A percentile compares a stretch with the other conserved stretches of the same genome.
Evolutionary conservation across 2,113 vertebrate species (phyloP).

Genomic region (Bos taurus): DNA sequence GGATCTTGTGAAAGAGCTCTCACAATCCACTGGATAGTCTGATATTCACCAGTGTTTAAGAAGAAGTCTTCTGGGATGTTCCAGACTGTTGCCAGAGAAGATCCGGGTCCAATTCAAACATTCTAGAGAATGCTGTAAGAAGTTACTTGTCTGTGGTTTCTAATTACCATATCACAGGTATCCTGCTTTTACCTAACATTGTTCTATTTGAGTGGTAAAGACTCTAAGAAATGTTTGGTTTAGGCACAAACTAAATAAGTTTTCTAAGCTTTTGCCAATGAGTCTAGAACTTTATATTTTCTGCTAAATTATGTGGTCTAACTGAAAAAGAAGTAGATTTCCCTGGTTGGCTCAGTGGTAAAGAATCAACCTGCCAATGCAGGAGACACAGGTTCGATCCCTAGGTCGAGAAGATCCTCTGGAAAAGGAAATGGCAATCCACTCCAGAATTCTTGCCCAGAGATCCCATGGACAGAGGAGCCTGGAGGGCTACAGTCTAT

Average conservation of each 20-base stretch:
- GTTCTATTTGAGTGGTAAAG: background rate
- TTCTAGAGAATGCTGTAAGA: background rate
- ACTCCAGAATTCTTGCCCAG: background rate
- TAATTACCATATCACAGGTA: background rate
- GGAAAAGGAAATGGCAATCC: background rate
- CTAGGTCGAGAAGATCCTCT: background rate
- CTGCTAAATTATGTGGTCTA: background rate
- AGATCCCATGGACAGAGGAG: background rate
- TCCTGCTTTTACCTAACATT: background rate
- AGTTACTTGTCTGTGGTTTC: background rate
- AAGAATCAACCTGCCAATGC: background rate
- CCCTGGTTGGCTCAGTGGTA: background rate
- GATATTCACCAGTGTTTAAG: background rate
- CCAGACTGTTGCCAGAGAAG: background rate
- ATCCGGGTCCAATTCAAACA: background rate
- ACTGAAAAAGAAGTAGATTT: background rate
- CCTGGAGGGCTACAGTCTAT: background rate
- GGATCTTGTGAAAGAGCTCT: background rate
- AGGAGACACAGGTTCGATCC: background rate
- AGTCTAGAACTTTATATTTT: background rate
- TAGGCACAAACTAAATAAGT: background rate
- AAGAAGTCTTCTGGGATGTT: background rate
- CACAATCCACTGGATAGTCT: background rate
- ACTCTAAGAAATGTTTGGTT: background rate
- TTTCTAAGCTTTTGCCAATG: background rate